These are phyloP conservation scores for Chanos chanos DNA, from an alignment of 2,797 vertebrate species.

Conservation along the genomic window DNA sequence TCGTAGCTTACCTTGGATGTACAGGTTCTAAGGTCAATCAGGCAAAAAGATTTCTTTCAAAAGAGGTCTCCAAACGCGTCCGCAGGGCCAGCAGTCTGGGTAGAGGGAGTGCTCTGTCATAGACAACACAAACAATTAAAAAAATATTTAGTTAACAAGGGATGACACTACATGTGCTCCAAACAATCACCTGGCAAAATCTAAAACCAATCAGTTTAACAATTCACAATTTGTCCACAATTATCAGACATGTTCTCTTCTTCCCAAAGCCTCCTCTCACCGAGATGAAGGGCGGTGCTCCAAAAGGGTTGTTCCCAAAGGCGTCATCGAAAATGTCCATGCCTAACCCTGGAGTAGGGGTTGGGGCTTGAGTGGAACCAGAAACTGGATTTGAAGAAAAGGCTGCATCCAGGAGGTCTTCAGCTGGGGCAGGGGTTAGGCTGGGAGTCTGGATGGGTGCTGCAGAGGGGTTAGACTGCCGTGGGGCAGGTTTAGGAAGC, in stretches of 20 bases:
- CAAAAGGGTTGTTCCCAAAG: slow-evolving; percentile 71
- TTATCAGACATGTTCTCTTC: neutral
- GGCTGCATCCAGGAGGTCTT: slow-evolving; percentile 51
- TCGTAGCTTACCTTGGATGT: no score
- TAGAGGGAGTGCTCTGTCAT: slow-evolving; percentile 47
- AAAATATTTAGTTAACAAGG: neutral
- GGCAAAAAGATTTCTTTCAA: slow-evolving; percentile 45
- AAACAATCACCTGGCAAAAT: neutral
- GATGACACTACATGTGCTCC: neutral
- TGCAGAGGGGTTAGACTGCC: slow-evolving; percentile 43
- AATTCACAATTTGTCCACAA: no score
- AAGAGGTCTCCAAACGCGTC: slow-evolving; percentile 74
- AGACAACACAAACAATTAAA: neutral
- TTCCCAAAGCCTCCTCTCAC: slow-evolving; percentile 64
- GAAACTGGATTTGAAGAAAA: slow-evolving; percentile 51
- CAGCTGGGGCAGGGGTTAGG: slow-evolving; percentile 15
- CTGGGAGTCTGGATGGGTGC: slow-evolving; percentile 7
- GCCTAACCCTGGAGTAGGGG: slow-evolving; percentile 25
- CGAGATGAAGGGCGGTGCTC: slow-evolving; percentile 54
- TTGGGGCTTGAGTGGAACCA: slow-evolving; percentile 35
- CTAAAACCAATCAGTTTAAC: neutral
- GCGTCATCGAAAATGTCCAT: slow-evolving; percentile 76
- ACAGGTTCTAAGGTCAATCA: no score
- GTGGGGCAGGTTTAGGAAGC: slow-evolving; percentile 58
- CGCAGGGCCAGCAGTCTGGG: slow-evolving; percentile 54